These are phyloP conservation scores for Epinotia bilunana DNA, from an alignment of 2,888 invertebrate species.

Conservation along the genomic window DNA sequence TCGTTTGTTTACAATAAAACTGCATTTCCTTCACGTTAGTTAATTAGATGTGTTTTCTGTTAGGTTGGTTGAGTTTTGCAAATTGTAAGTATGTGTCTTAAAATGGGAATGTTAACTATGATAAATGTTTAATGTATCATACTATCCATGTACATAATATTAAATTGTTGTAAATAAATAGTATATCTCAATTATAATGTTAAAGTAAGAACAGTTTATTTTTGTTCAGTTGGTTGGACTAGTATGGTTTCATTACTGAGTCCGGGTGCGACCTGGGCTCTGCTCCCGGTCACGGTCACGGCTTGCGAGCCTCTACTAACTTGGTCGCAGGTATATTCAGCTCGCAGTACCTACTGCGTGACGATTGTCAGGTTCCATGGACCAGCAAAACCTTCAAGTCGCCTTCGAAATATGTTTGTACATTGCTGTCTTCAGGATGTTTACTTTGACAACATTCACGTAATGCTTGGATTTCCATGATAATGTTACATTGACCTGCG, in stretches of 20 bases:
- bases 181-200: conserved; percentile 73
- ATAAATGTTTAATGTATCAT: conserved; percentile 69
- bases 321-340: conserved; percentile 1
- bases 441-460: conserved; percentile 1
- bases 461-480: not conserved
- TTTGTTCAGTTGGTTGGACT: conserved; percentile 47
- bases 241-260: conserved; percentile 37
- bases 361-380: not conserved
- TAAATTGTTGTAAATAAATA: conserved; percentile 82
- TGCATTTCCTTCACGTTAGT: conserved; percentile 61
- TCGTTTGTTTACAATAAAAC: conserved; percentile 40
- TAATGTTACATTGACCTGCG: not conserved
- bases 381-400: not conserved
- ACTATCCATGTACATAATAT: conserved; percentile 73
- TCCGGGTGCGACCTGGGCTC: conserved; percentile 19
- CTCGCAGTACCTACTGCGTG: not conserved
- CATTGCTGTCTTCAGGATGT: not conserved
- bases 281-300: conserved; percentile 13
- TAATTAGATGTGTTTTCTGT: conserved; percentile 42
- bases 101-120: conserved; percentile 64
- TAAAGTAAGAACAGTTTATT: conserved; percentile 53
- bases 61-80: conserved; percentile 49
- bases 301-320: conserved; percentile 1
- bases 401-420: conserved; percentile 1
- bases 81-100: conserved; percentile 47